Evolutionary conservation across 1,140 invertebrate species (phyloP).

Genomic region (Neodiprion virginianus): DNA sequence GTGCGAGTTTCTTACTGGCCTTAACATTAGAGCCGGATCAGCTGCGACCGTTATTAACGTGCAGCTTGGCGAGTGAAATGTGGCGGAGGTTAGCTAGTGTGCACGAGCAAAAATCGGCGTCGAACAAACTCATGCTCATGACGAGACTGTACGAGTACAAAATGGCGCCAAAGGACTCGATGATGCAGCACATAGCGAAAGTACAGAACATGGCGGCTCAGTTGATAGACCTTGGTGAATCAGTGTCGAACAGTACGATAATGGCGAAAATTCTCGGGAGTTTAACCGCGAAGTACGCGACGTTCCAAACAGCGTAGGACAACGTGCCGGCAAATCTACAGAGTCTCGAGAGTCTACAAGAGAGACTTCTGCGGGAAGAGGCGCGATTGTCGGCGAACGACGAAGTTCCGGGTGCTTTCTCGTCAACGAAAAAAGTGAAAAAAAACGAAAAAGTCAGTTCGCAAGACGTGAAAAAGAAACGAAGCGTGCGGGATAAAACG

Average conservation of each 20-base stretch:
- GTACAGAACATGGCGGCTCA: constrained; percentile 16
- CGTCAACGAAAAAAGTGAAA: neutral
- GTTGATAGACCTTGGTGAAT: constrained; percentile 7
- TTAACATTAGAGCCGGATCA: constrained; percentile 17
- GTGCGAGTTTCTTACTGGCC: constrained; percentile 26
- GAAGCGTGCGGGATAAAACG: no score
- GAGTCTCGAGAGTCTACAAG: constrained; percentile 6
- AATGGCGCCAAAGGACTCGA: constrained; percentile 20
- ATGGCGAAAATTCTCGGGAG: neutral
- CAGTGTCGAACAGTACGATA: constrained; percentile 10
- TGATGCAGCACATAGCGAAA: constrained; percentile 18
- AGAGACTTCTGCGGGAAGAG: constrained; percentile 14
- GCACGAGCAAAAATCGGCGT: constrained; percentile 28
- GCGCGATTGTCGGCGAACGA: constrained; percentile 14
- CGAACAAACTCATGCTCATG: constrained; percentile 26
- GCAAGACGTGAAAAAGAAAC: no score
- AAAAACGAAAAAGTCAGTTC: neutral
- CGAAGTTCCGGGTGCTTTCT: neutral
- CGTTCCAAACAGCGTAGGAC: neutral
- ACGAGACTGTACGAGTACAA: constrained; percentile 31
- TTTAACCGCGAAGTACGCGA: neutral
- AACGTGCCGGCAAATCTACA: neutral
- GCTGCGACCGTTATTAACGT: constrained; percentile 27
- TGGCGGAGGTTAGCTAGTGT: constrained; percentile 26
- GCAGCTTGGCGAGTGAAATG: constrained; percentile 24